These are phyloP conservation scores for Spilarctia lutea DNA, from an alignment of 2,888 invertebrate genomes.

Conservation along the genomic window DNA sequence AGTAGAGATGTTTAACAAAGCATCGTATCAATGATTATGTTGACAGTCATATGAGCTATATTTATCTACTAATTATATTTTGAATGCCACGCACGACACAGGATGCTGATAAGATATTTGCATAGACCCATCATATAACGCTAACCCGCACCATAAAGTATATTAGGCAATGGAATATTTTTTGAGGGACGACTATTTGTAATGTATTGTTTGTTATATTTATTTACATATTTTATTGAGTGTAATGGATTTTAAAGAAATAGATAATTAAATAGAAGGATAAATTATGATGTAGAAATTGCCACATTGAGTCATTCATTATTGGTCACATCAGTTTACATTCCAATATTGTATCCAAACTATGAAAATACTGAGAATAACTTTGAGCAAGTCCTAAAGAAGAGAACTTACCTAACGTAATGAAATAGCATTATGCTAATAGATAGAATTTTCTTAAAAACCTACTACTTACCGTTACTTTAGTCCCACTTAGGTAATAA, in stretches of 20 bases:
- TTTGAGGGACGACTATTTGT: conserved; percentile 2
- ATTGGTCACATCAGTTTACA: background rate
- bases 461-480: no score
- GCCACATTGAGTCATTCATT: background rate
- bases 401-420: background rate
- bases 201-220: conserved; percentile 5
- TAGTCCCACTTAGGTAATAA: no score
- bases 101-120: conserved; percentile 81
- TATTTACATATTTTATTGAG: background rate
- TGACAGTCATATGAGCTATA: conserved; percentile 67
- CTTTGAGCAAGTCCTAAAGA: background rate
- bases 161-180: conserved; percentile 10
- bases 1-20: conserved; percentile 53
- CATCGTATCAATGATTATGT: conserved; percentile 60
- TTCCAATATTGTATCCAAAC: background rate
- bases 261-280: background rate
- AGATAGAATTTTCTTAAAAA: no score
- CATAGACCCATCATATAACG: conserved; percentile 65
- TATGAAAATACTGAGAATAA: background rate
- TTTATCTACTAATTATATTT: conserved; percentile 66
- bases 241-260: background rate
- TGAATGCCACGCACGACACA: conserved; percentile 73
- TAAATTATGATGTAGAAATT: background rate
- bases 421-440: no score
- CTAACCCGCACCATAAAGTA: conserved; percentile 11